These are phyloP conservation scores for Crepidodera aurea DNA, from an alignment of 2,888 invertebrate species.

Conservation along the genomic window DNA sequence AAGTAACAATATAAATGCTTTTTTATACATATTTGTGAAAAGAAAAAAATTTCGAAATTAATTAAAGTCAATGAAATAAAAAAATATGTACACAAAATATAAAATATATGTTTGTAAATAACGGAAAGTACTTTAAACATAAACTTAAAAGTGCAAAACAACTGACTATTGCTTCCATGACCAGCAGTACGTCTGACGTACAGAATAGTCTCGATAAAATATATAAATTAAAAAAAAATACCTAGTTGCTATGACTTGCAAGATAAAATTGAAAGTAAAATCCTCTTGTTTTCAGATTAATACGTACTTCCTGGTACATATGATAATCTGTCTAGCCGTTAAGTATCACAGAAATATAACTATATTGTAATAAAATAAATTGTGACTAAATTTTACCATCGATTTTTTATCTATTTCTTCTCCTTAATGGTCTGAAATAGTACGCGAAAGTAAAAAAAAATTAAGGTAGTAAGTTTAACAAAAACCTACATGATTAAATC, in stretches of 20 bases:
- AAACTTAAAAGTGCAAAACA: constrained; percentile 37
- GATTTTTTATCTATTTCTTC: constrained; percentile 27
- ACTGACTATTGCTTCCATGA: constrained; percentile 41
- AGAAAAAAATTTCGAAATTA: constrained; percentile 28
- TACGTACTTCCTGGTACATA: constrained; percentile 35
- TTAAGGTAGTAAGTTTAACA: background rate
- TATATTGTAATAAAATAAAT: constrained; percentile 46
- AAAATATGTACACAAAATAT: constrained; percentile 39
- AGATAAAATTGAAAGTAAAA: constrained; percentile 42
- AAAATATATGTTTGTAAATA: constrained; percentile 34
- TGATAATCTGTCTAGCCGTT: constrained; percentile 49
- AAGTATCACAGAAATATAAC: constrained; percentile 56
- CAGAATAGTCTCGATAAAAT: constrained; percentile 41
- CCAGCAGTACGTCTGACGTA: constrained; percentile 34
- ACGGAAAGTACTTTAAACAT: constrained; percentile 24
- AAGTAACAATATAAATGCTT: constrained; percentile 56
- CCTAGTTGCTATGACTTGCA: constrained; percentile 48
- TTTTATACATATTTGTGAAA: constrained; percentile 34
- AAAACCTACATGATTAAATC: constrained; percentile 5
- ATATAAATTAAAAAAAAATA: constrained; percentile 42
- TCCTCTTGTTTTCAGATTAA: constrained; percentile 36
- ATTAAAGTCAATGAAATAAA: constrained; percentile 21
- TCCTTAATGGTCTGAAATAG: constrained; percentile 21
- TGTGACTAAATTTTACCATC: constrained; percentile 48
- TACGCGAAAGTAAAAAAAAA: constrained; percentile 11